phyloP scores from a whole-genome alignment of 2,113 vertebrate species.

The Candoia aspera region DNA sequence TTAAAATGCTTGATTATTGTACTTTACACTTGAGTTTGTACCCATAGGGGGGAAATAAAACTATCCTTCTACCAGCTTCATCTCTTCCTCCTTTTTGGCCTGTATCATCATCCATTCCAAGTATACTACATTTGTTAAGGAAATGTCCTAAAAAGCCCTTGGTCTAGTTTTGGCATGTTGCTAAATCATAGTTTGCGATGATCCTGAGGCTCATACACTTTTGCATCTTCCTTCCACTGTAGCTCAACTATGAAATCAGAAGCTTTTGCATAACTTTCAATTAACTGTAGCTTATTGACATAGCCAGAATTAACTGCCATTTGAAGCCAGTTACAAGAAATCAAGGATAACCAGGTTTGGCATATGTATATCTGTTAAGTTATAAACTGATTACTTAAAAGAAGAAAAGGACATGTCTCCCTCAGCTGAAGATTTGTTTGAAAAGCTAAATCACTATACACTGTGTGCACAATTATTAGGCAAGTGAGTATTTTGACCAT shows the following conservation, averaged over 20 bases:
- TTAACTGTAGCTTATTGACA: neutral
- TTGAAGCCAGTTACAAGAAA: neutral
- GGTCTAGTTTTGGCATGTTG: neutral
- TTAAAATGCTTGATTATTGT: slow-evolving; percentile 34
- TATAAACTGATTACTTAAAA: neutral
- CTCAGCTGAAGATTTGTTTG: neutral
- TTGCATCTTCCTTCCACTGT: neutral
- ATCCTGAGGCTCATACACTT: neutral
- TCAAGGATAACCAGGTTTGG: neutral
- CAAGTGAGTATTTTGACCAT: no score
- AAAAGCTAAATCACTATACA: neutral
- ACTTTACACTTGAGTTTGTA: slow-evolving; percentile 20
- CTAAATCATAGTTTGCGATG: neutral
- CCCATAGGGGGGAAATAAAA: slow-evolving; percentile 26
- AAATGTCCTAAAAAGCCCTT: neutral
- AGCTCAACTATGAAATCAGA: neutral
- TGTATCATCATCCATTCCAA: neutral
- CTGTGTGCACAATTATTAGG: no score
- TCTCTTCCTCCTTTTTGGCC: neutral
- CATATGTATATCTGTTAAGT: neutral
- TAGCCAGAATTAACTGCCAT: neutral
- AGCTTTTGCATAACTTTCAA: neutral
- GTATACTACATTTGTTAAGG: neutral
- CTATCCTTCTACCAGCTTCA: slow-evolving; percentile 8
- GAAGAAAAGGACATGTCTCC: neutral